These are phyloP conservation scores for Glaucidium brasilianum DNA, from an alignment of 2,113 vertebrate genomes.

Conservation along the genomic window DNA sequence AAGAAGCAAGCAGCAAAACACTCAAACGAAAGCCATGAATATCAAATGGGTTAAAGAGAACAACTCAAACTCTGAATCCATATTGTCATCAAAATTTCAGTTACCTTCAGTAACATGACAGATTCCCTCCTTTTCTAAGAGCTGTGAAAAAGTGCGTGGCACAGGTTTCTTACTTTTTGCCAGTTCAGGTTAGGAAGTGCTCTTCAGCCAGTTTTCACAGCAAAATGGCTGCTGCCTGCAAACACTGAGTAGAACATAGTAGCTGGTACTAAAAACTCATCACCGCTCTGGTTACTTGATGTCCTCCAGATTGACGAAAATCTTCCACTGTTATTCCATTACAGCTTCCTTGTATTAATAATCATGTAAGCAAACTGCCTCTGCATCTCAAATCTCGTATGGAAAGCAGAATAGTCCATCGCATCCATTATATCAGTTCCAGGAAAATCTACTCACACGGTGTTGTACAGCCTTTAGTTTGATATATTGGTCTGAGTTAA, in stretches of 20 bases:
- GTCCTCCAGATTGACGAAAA: background rate
- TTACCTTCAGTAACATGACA: background rate
- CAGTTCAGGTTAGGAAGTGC: background rate
- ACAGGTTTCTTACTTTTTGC: background rate
- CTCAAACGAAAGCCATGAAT: background rate
- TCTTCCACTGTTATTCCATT: background rate
- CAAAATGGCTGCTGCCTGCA: background rate
- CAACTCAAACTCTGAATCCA: background rate
- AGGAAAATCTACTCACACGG: background rate
- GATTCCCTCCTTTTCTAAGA: background rate
- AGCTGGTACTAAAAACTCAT: background rate
- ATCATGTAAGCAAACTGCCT: background rate
- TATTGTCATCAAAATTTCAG: background rate
- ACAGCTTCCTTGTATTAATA: background rate
- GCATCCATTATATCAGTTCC: accelerated
- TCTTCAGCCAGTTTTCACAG: background rate
- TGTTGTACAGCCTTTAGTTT: background rate
- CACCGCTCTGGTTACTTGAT: background rate
- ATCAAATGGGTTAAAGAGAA: background rate
- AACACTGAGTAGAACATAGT: background rate
- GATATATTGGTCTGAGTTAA: background rate
- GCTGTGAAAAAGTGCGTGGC: background rate
- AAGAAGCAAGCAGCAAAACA: background rate
- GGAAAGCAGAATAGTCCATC: background rate
- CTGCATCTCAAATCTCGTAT: background rate